These are phyloP conservation scores for Dyspetes luteomarginatus DNA, from an alignment of 2,888 invertebrate genomes.

Conservation along the genomic window DNA sequence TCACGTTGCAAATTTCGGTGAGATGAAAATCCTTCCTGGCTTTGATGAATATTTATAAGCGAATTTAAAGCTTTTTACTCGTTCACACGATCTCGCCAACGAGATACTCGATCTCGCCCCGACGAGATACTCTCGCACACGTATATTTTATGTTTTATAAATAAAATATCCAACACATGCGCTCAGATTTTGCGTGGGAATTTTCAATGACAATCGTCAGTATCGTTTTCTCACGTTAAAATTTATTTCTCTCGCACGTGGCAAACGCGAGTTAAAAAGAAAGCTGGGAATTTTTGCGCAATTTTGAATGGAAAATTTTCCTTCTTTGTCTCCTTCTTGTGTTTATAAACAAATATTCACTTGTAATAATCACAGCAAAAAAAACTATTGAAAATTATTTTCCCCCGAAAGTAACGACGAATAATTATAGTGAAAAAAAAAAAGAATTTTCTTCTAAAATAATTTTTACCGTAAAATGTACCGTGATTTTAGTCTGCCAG, in stretches of 20 bases:
- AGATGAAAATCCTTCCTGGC: slow-evolving; percentile 2
- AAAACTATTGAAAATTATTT: too few relatives aligned
- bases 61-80: slow-evolving; percentile 13
- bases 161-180: slow-evolving; percentile 19
- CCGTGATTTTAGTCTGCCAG: not conserved
- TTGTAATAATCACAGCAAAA: not conserved
- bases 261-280: not conserved
- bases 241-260: slow-evolving; percentile 21
- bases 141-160: slow-evolving; percentile 34
- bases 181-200: not conserved
- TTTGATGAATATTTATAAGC: slow-evolving; percentile 44
- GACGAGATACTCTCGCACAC: slow-evolving; percentile 10
- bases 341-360: not conserved
- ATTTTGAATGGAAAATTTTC: not conserved
- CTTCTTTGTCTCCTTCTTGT: not conserved
- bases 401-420: too few relatives aligned
- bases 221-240: slow-evolving; percentile 17
- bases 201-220: slow-evolving; percentile 1
- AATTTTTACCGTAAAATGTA: too few relatives aligned
- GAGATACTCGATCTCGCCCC: too few relatives aligned
- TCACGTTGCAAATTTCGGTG: slow-evolving; percentile 12
- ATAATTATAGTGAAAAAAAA: too few relatives aligned
- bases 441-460: too few relatives aligned
- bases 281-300: slow-evolving; percentile 18
- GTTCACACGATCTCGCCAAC: slow-evolving; percentile 10